Evolutionary conservation across 2,113 vertebrate species (phyloP).

Genomic region (Sinocyclocheilus rhinocerous): DNA sequence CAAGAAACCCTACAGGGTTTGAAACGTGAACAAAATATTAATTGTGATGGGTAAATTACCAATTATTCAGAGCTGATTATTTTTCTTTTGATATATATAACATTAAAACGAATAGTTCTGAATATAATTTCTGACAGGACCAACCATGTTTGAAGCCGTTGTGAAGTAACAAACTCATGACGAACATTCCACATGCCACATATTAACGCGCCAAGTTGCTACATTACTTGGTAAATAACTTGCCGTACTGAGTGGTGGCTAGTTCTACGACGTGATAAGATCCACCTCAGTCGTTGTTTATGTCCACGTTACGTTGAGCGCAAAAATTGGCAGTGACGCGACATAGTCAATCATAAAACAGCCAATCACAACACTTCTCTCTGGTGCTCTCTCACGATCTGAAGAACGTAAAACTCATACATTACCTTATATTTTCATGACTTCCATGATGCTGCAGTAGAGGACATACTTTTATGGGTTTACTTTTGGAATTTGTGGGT

Average conservation of each 20-base stretch:
- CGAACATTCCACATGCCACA: not conserved
- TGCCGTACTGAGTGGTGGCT: no score
- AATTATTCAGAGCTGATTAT: not conserved
- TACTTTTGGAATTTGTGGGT: no score
- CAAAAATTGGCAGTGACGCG: not conserved
- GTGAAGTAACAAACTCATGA: not conserved
- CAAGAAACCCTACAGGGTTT: not conserved
- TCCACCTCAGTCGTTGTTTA: not conserved
- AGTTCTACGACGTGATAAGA: not conserved
- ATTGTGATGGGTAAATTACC: not conserved
- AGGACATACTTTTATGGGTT: no score
- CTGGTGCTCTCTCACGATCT: not conserved
- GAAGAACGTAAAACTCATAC: no score
- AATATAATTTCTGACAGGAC: not conserved
- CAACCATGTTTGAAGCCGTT: not conserved
- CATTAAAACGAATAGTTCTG: not conserved
- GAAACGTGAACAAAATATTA: not conserved
- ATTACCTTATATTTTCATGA: no score
- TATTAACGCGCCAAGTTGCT: not conserved
- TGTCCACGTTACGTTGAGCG: not conserved
- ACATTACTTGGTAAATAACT: not conserved
- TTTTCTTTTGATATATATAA: not conserved
- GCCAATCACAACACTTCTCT: not conserved
- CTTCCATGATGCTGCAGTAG: no score
- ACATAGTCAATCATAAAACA: not conserved